These are phyloP conservation scores for Delichon dasypus DNA, from an alignment of 2,797 vertebrate species.

Conservation along the genomic window DNA sequence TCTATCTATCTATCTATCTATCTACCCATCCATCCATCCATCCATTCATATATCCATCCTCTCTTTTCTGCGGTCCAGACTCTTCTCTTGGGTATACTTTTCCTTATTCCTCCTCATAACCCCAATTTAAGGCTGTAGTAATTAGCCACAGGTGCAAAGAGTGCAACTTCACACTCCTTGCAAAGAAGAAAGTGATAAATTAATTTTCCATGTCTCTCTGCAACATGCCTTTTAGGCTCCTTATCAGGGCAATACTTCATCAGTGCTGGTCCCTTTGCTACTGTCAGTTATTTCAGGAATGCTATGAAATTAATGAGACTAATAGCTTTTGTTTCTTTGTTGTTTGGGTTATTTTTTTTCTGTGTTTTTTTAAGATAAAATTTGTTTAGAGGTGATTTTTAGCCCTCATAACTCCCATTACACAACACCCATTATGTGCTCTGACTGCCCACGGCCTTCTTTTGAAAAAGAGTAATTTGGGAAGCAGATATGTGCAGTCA, in stretches of 20 bases:
- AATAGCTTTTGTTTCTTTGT: neutral
- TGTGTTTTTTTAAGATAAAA: neutral
- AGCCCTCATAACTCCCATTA: neutral
- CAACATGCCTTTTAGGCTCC: neutral
- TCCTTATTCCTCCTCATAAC: neutral
- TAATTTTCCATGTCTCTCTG: neutral
- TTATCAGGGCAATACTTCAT: slow-evolving; percentile 9
- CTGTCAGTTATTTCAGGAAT: slow-evolving; percentile 39
- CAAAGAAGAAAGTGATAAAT: slow-evolving; percentile 28
- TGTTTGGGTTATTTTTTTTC: neutral
- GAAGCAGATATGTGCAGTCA: slow-evolving; percentile 6
- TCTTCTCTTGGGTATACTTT: neutral
- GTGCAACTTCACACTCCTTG: neutral
- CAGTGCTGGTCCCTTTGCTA: neutral
- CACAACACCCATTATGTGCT: neutral
- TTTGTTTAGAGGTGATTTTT: slow-evolving; percentile 33
- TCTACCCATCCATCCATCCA: neutral
- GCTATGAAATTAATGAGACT: slow-evolving; percentile 31
- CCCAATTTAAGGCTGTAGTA: neutral
- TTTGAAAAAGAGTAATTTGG: slow-evolving; percentile 16
- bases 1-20: fast-evolving
- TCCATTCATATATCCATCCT: neutral
- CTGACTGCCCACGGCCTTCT: neutral
- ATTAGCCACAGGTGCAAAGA: slow-evolving; percentile 19
- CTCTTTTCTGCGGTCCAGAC: neutral